Evolutionary conservation across 2,888 invertebrate genomes (phyloP).

Genomic region (Eutolmus rufibarbis): DNA sequence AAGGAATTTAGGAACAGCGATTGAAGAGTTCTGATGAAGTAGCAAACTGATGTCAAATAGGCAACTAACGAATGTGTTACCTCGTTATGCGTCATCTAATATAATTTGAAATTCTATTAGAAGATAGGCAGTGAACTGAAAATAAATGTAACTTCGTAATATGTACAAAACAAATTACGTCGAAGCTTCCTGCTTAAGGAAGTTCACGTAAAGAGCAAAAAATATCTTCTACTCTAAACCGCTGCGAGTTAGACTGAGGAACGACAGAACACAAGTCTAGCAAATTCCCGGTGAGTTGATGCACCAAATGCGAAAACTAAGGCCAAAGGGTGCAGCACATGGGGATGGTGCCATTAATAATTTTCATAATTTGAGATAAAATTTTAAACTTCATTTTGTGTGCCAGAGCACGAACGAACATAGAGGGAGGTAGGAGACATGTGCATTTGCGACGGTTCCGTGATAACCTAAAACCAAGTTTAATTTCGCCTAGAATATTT

Average conservation of each 20-base stretch:
- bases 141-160: neutral
- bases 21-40: neutral
- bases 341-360: neutral
- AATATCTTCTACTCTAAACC: neutral
- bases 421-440: neutral
- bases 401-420: neutral
- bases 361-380: neutral
- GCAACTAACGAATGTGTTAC: neutral
- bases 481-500: neutral
- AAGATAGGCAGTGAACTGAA: neutral
- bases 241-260: neutral
- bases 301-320: neutral
- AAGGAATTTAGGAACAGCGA: neutral
- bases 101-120: neutral
- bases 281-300: neutral
- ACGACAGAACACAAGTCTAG: neutral
- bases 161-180: neutral
- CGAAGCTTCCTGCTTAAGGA: neutral
- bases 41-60: neutral
- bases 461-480: constrained; percentile 1
- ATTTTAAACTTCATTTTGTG: neutral
- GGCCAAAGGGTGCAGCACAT: neutral
- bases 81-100: neutral
- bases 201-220: neutral
- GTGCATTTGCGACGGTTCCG: neutral